Conservation (phyloP, 1,140 invertebrate genomes). For the Drosophila albomicans region DNA sequence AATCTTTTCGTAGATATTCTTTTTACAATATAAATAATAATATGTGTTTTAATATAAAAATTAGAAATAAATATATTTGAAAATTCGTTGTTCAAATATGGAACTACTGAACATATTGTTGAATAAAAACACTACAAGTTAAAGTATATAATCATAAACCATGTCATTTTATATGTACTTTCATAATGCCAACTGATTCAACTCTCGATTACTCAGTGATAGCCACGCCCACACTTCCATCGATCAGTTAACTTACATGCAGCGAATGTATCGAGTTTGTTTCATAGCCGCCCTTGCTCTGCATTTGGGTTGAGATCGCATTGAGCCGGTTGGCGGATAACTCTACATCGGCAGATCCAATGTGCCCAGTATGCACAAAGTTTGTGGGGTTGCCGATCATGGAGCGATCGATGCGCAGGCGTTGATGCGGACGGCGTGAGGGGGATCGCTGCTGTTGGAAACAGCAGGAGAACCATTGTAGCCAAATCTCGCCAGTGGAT, state of each 20-base stretch:
- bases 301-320: slow-evolving; percentile 94
- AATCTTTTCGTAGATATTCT: no score
- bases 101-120: no score
- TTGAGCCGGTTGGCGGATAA: slow-evolving; percentile 90
- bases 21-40: no score
- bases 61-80: no score
- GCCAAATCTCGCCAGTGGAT: slow-evolving; percentile 91
- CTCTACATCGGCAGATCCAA: slow-evolving; percentile 94
- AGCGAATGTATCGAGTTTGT: slow-evolving; percentile 87
- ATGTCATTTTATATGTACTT: no score
- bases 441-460: slow-evolving; percentile 89
- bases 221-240: not conserved
- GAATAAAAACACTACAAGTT: no score
- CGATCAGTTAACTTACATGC: slow-evolving; percentile 85
- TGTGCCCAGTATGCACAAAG: slow-evolving; percentile 94
- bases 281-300: slow-evolving; percentile 94
- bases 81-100: no score
- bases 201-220: not conserved
- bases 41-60: no score
- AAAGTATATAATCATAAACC: no score
- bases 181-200: not conserved
- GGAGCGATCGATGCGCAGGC: slow-evolving; percentile 93
- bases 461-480: slow-evolving; percentile 94
- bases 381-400: slow-evolving; percentile 97
- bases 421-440: slow-evolving; percentile 88